Evolutionary conservation across 1,140 invertebrate species (phyloP), one percentile per base, ranked within the genome.

Genomic region (Leptopilina clavipes): DNA sequence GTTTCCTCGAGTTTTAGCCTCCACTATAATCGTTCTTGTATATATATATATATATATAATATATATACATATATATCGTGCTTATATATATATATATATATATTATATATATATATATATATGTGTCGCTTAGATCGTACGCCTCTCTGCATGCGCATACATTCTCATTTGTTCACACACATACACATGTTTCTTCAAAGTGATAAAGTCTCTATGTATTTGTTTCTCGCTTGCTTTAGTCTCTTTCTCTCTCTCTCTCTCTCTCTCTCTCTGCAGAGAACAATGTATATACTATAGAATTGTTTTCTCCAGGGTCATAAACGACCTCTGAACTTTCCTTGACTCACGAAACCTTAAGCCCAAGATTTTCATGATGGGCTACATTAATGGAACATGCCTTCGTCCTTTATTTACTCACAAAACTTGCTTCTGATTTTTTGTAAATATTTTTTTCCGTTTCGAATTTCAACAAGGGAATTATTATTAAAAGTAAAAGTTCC

Each of bases 1-100:
- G 78, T 80, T 84, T 80, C 77, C 73, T 78, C 72, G 25, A 65
- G 59, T 65, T 65, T 65, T 65, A n/a, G 59, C 59, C 14, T 65
- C 8, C 59, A 37, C 59, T 65, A 65, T 31, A 65, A 65, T 31
- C 59, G 22, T 31, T 37, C 17, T 65, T 70, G 9, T 45, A 40
- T 44, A 17, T 31, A 31, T n/a, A n/a, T n/a, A n/a, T n/a, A n/a
- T n/a, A n/a, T n/a, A n/a, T n/a, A n/a, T n/a, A n/a, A n/a, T n/a
- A n/a, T n/a, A n/a, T n/a, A n/a, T n/a, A n/a, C n/a, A n/a, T n/a
- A n/a, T n/a, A n/a, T n/a, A 65, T 31, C 59, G 22, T 31, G 31
- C 17, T 65, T 70, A 3, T 45, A 40, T 44, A 17, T 31, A 31
- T n/a, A n/a, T n/a, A n/a, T n/a, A n/a, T n/a, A n/a, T n/a, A n/a